Conservation (phyloP, 92 coral and sea anemone genomes). For the Siderastrea siderea region DNA sequence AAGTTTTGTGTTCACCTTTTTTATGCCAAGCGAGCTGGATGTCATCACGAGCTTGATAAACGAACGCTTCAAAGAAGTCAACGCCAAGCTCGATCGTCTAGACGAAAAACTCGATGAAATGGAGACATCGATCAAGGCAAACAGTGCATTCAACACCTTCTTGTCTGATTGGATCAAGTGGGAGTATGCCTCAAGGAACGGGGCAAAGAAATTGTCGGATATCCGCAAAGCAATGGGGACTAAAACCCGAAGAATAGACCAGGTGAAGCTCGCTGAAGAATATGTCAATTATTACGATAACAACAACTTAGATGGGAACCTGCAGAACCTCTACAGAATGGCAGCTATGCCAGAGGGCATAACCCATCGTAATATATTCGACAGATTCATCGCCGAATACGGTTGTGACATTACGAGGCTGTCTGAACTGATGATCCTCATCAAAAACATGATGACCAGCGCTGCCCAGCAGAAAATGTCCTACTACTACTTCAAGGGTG, state of each 20-base stretch:
- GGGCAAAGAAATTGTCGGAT: constrained; percentile 19
- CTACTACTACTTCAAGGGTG: no score
- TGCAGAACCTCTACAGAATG: constrained; percentile 4
- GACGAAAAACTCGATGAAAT: no score
- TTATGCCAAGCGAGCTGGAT: constrained; percentile 39
- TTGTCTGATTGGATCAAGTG: no score
- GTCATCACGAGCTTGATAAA: constrained; percentile 33
- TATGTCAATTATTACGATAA: constrained; percentile 15
- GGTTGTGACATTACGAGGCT: constrained; percentile 14
- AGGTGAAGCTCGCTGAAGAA: constrained; percentile 13
- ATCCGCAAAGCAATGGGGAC: constrained; percentile 36
- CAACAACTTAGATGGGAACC: constrained; percentile 36
- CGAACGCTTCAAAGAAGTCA: no score
- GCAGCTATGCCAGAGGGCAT: not conserved
- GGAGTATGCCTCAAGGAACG: not conserved
- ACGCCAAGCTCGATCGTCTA: no score
- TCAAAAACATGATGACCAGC: constrained; percentile 22
- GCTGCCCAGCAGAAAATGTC: constrained; percentile 34
- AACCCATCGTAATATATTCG: constrained; percentile 31
- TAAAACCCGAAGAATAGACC: constrained; percentile 40
- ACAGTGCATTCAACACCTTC: no score
- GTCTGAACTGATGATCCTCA: no score
- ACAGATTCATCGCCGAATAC: constrained; percentile 20
- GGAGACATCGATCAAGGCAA: no score
- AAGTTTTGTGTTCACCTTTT: not conserved